Percentiles rank a stretch among this genome's conserved stretches.
Conservation (phyloP, 2,888 invertebrate genomes). For the Hipparchia sbordonii region DNA sequence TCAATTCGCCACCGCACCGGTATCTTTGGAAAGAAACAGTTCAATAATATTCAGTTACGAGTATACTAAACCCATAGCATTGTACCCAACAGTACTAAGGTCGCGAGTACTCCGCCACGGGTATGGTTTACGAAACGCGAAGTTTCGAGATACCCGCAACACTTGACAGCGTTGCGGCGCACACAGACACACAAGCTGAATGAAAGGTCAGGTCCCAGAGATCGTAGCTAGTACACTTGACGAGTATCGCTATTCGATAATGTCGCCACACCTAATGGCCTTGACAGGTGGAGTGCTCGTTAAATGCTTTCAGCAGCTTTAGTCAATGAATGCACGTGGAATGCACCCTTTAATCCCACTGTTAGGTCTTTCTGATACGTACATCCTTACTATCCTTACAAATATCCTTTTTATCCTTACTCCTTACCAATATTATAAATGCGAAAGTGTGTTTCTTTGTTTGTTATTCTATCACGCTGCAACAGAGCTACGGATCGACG, state of each 20-base stretch:
- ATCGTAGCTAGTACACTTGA: slow-evolving; percentile 6
- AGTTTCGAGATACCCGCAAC: slow-evolving; percentile 18
- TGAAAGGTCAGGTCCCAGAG: slow-evolving; percentile 13
- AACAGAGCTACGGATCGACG: too few species aligned
- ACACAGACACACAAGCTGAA: slow-evolving; percentile 19
- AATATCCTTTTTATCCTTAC: too few species aligned
- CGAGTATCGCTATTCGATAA: neutral
- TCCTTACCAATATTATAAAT: too few species aligned
- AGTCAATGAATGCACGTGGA: too few species aligned
- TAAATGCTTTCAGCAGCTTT: neutral
- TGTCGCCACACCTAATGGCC: neutral
- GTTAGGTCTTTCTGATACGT: too few species aligned
- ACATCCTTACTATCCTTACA: too few species aligned
- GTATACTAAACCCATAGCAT: neutral
- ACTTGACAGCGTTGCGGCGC: neutral
- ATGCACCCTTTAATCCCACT: too few species aligned
- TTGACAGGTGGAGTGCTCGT: neutral
- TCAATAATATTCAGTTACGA: neutral
- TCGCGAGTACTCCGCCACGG: slow-evolving; percentile 17
- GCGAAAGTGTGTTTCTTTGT: too few species aligned
- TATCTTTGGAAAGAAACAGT: too few species aligned
- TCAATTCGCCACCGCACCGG: too few species aligned
- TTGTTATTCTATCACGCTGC: too few species aligned
- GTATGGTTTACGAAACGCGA: slow-evolving; percentile 12
- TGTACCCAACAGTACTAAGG: slow-evolving; percentile 25